These are phyloP conservation scores for Palythoa heliodiscus DNA, from an alignment of 92 coral and sea anemone genomes.

Conservation along the genomic window DNA sequence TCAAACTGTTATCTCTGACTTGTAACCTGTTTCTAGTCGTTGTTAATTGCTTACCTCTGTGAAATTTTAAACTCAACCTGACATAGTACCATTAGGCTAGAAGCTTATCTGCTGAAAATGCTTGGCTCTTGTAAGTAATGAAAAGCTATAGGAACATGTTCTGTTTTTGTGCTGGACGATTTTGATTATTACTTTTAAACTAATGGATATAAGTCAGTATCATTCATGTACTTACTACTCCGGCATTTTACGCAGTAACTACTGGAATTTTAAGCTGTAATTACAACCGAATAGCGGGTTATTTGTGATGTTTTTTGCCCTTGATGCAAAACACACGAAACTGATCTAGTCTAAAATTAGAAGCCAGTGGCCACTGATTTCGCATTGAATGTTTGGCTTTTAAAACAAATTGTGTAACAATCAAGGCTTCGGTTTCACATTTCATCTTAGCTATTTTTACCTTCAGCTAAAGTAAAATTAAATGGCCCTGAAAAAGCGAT, in stretches of 20 bases:
- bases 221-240: background rate
- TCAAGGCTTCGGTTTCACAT: background rate
- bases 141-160: background rate
- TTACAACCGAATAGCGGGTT: background rate
- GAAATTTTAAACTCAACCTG: constrained; percentile 17
- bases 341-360: background rate
- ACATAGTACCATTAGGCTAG: constrained; percentile 10
- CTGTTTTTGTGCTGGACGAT: background rate
- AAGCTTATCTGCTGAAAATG: background rate
- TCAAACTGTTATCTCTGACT: background rate
- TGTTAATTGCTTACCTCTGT: background rate
- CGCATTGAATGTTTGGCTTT: background rate
- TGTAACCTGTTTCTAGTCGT: constrained; percentile 1
- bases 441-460: background rate
- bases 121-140: background rate
- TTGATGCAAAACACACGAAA: background rate
- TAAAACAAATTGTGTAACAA: background rate
- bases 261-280: background rate
- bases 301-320: background rate
- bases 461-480: background rate
- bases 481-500: background rate
- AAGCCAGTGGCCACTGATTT: background rate
- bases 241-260: background rate
- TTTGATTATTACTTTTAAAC: background rate
- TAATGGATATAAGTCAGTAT: background rate